Conservation (phyloP, 2,113 vertebrate species). For the Psittacara wagleri region DNA sequence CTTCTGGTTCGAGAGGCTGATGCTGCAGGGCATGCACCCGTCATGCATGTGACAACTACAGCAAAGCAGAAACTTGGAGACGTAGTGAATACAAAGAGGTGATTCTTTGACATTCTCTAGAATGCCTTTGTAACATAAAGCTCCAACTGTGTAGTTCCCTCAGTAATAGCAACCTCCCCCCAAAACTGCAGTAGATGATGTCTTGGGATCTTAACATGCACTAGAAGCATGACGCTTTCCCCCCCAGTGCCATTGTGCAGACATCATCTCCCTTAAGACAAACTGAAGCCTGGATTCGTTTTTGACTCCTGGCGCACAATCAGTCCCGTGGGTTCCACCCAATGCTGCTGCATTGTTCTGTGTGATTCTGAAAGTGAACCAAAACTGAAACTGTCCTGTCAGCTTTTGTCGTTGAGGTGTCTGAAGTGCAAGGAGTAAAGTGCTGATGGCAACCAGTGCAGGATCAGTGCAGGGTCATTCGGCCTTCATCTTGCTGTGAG, state of each 20-base stretch:
- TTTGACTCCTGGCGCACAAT: not conserved
- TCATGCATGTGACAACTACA: not conserved
- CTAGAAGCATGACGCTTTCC: accelerated
- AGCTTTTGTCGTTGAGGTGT: not conserved
- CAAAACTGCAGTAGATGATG: accelerated
- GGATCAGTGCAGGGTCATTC: not conserved
- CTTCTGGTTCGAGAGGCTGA: not conserved
- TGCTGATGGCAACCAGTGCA: accelerated
- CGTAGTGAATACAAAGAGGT: not conserved
- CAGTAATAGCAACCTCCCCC: not conserved
- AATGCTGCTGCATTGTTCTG: not conserved
- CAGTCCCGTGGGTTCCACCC: not conserved
- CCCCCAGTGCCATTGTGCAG: not conserved
- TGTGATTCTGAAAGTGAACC: conserved; percentile 41
- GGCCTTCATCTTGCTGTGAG: not conserved
- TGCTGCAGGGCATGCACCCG: not conserved
- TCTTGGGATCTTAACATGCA: not conserved
- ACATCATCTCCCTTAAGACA: not conserved
- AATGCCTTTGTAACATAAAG: not conserved
- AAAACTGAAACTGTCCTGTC: not conserved
- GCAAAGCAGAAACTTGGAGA: not conserved
- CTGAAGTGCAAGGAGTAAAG: not conserved
- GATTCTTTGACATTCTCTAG: not conserved
- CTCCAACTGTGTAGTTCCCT: not conserved
- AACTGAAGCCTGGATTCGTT: not conserved